Conservation (phyloP, 2,888 invertebrate genomes). For the Noctuana brunneofusca region DNA sequence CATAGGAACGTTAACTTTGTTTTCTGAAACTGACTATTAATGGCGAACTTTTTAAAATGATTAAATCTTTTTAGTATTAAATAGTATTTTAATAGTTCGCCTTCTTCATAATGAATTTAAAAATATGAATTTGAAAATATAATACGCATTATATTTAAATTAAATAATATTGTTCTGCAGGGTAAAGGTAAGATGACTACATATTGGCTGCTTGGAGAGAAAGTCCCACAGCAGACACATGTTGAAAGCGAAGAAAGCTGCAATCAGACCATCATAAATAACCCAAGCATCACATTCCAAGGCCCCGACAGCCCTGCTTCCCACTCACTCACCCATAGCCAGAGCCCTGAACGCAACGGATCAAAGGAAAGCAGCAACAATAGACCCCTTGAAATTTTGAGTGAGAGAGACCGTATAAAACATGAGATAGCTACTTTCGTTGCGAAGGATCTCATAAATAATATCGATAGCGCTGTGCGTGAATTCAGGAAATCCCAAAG, state of each 20-base stretch:
- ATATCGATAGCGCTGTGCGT: conserved; percentile 70
- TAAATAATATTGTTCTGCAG: conserved; percentile 63
- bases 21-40: too few species aligned
- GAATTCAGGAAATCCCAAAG: conserved; percentile 74
- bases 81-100: too few species aligned
- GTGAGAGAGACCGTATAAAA: conserved; percentile 71
- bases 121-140: too few species aligned
- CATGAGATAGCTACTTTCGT: conserved; percentile 76
- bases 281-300: conserved; percentile 77
- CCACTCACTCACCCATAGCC: conserved; percentile 67
- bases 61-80: too few species aligned
- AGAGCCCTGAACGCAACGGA: conserved; percentile 65
- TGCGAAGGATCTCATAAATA: conserved; percentile 74
- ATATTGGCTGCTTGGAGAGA: conserved; percentile 93
- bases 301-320: conserved; percentile 77
- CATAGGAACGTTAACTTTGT: too few species aligned
- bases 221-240: conserved; percentile 44
- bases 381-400: conserved; percentile 59
- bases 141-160: too few species aligned
- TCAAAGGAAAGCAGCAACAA: conserved; percentile 55
- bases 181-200: conserved; percentile 95
- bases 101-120: too few species aligned
- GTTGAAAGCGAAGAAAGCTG: conserved; percentile 49
- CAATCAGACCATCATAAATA: conserved; percentile 51
- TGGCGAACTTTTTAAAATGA: too few species aligned